Base-by-base conservation (phyloP, 2,797 vertebrate species). In the Spatula versicolor region DNA sequence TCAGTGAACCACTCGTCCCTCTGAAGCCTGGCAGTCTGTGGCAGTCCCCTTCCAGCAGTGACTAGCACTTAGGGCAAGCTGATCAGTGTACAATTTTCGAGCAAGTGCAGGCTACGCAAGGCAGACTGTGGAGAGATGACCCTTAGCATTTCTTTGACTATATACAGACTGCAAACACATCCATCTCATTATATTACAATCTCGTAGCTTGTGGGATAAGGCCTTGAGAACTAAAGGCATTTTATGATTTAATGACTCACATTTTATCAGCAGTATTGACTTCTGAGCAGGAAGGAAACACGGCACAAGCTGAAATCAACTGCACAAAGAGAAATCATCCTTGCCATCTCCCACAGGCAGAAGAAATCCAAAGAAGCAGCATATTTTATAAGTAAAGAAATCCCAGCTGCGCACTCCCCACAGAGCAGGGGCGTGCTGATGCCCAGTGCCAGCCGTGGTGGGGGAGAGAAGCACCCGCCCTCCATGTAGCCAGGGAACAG, bases 351-450 rank as follows among this genome's bases (percentile, higher is more conserved):
- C 62, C 64, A 33, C 83, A 58, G 35, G 35, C 82, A 50, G 28
- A 50, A 75, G 75, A 80, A 68, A 52, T 64, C 48, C 10, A 50
- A 75, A 19, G 30, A 39, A 33, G 11, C 9, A 8, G 31, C 13
- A 2, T 15, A 20, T 54, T 54, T 41, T 1, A 1, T 66, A 33
- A 50, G 10, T 22, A 45, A 59, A 31, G 30, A 48, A 79, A 55
- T 55, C 48, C 60, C 75, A 50, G 3, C 11, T 54, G 23, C 9
- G 8, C 43, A 25, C 6, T 9, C 7, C 14, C 37, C 8, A 41
- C 9, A 2, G 21, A 48, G 62, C 54, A 82, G 66, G 54, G 86
- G 4, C 0, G 0, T 31, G 76, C 14, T 69, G 11, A 6, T 48
- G 31, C 64, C n/a, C 18, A 25, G 37, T 72, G 66, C 63, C 82